These are phyloP conservation scores for Orthonychiurus folsomi DNA, from an alignment of 2,888 invertebrate genomes.

Conservation along the genomic window DNA sequence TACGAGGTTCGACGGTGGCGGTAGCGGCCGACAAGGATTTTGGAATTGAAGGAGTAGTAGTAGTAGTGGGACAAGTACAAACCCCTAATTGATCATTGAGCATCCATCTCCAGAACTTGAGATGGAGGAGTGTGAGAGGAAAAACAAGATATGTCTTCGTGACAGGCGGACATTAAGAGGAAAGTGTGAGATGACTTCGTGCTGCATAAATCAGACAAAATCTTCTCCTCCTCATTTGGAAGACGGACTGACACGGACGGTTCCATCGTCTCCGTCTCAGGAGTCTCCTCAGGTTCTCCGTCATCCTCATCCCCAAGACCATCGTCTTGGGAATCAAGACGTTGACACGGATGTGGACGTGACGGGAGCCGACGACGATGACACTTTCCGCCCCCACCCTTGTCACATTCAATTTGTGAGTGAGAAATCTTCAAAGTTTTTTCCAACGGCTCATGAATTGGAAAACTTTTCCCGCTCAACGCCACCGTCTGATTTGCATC, in stretches of 20 bases:
- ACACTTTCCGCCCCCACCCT: constrained; percentile 8
- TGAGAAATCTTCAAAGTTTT: constrained; percentile 24
- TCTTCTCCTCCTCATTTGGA: neutral
- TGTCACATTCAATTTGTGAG: constrained; percentile 28
- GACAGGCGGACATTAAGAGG: constrained; percentile 14
- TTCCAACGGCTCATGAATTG: constrained; percentile 3
- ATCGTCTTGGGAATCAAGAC: constrained; percentile 17
- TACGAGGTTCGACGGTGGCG: neutral
- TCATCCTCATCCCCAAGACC: constrained; percentile 13
- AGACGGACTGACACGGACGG: neutral
- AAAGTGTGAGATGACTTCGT: neutral
- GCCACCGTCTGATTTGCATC: neutral
- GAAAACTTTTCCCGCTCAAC: neutral
- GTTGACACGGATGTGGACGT: neutral
- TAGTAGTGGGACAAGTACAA: constrained; percentile 12
- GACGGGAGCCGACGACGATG: too few species aligned
- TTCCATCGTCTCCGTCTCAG: neutral
- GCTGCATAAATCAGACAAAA: neutral
- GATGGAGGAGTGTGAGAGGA: constrained; percentile 13
- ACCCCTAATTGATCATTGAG: constrained; percentile 24
- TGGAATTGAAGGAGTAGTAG: neutral
- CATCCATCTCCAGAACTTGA: neutral
- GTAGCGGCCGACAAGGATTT: too few species aligned
- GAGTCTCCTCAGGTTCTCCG: constrained; percentile 12
- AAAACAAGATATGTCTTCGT: constrained; percentile 15